phyloP scores from a whole-genome alignment of 1,140 invertebrate genomes.

The Octopus sinensis region DNA sequence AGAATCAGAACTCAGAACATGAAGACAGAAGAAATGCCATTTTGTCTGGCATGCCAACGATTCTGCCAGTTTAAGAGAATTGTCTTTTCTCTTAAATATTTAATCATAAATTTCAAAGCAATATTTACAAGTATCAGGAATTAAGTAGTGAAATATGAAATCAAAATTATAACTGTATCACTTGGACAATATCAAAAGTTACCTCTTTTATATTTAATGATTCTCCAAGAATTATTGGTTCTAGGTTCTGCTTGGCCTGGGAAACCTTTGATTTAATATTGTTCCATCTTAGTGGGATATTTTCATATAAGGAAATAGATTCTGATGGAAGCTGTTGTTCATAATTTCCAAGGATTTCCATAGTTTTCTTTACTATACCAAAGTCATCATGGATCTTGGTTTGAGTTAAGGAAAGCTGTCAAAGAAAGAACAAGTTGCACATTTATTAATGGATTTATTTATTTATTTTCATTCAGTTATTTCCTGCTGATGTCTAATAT shows the following conservation, averaged over 20 bases:
- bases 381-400: conserved; percentile 57
- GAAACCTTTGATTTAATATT: conserved; percentile 57
- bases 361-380: conserved; percentile 53
- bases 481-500: too few relatives aligned
- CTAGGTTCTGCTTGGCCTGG: conserved; percentile 56
- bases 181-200: conserved; percentile 2
- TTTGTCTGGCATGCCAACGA: too few relatives aligned
- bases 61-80: too few relatives aligned
- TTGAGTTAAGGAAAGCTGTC: conserved; percentile 55
- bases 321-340: conserved; percentile 50
- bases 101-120: too few relatives aligned
- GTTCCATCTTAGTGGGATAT: conserved; percentile 53
- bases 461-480: too few relatives aligned
- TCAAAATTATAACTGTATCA: background rate
- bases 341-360: conserved; percentile 55
- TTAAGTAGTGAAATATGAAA: background rate
- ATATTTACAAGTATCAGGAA: too few relatives aligned
- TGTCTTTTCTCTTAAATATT: too few relatives aligned
- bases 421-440: too few relatives aligned
- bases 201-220: conserved; percentile 54
- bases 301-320: conserved; percentile 50
- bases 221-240: conserved; percentile 56
- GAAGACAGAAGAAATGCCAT: too few relatives aligned
- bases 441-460: too few relatives aligned
- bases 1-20: too few relatives aligned